A percentile compares a stretch with the other conserved stretches of the same genome.
Conservation (phyloP, 2,888 invertebrate species). For the Lampropteryx suffumata region DNA sequence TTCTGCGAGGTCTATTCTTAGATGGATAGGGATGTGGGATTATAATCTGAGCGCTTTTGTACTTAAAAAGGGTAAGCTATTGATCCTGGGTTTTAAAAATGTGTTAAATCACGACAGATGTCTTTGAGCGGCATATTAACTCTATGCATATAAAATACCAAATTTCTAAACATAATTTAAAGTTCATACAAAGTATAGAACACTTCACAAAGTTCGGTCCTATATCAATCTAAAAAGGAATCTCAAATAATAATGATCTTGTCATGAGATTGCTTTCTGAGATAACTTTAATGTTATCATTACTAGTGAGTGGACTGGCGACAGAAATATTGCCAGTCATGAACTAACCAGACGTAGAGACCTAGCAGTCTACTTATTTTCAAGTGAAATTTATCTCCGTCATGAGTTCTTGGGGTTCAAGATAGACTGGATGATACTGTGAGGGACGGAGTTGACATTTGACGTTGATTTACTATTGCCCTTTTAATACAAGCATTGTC, state of each 20-base stretch:
- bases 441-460: constrained; percentile 73
- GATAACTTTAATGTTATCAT: constrained; percentile 80
- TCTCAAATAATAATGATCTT: constrained; percentile 22
- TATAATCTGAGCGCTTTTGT: no score
- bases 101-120: no score
- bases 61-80: no score
- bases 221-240: constrained; percentile 20
- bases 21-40: no score
- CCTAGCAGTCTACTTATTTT: constrained; percentile 37
- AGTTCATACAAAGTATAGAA: no score
- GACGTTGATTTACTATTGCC: constrained; percentile 81
- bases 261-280: constrained; percentile 63
- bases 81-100: no score
- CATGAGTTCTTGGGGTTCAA: constrained; percentile 49
- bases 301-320: constrained; percentile 75
- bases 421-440: constrained; percentile 48
- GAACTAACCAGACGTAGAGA: constrained; percentile 48
- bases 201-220: constrained; percentile 6
- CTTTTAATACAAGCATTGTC: constrained; percentile 66
- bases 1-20: no score
- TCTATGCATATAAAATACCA: no score
- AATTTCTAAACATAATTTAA: no score
- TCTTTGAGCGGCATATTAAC: no score
- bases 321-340: constrained; percentile 75
- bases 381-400: constrained; percentile 40